Conservation (phyloP, 2,113 vertebrate genomes). For the Brachypteracias leptosomus region DNA sequence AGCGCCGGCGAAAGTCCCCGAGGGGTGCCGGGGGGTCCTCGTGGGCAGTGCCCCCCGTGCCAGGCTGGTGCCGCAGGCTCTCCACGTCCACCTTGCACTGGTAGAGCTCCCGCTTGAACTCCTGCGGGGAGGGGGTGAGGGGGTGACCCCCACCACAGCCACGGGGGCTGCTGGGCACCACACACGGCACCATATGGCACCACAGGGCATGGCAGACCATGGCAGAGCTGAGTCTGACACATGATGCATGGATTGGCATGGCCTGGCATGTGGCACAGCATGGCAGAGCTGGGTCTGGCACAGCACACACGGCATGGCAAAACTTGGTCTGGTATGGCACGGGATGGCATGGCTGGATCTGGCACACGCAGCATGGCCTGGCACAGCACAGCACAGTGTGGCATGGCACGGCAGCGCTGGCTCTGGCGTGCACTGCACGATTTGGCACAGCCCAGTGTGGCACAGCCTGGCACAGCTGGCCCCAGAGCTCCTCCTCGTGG, state of each 20-base stretch:
- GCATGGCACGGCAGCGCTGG: background rate
- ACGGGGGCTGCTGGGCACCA: background rate
- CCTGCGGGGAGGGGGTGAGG: conserved; percentile 54
- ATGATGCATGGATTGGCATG: background rate
- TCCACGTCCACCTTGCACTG: conserved; percentile 89
- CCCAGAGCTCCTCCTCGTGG: background rate
- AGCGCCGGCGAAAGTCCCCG: conserved; percentile 80
- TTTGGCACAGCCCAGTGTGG: background rate
- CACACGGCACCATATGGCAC: fast-evolving
- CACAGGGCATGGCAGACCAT: background rate
- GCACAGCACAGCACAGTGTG: background rate
- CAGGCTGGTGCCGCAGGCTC: conserved; percentile 78
- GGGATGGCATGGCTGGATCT: background rate
- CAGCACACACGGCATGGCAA: too few relatives aligned
- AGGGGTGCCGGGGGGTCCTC: conserved; percentile 56
- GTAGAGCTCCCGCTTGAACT: conserved; percentile 87
- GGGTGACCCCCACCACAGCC: too few relatives aligned
- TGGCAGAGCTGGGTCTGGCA: background rate
- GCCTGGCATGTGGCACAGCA: background rate
- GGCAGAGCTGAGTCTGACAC: background rate
- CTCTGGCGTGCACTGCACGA: background rate
- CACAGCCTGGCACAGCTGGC: background rate
- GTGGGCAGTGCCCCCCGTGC: conserved; percentile 56
- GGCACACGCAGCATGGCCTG: background rate
- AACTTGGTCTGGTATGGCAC: background rate